phyloP scores from a whole-genome alignment of 1,140 invertebrate species.

The Trachelipus rathkii region DNA sequence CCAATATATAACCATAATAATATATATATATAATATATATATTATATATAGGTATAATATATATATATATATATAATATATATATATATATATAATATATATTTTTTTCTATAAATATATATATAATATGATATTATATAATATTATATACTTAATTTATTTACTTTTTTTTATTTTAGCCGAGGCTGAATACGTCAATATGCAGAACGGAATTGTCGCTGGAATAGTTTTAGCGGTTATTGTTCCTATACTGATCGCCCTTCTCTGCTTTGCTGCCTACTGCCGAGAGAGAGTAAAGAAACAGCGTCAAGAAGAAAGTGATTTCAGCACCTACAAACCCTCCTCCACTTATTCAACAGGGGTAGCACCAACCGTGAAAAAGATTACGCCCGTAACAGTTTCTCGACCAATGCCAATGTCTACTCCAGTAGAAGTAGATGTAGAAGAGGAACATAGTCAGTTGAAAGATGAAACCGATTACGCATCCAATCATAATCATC shows the following conservation, averaged over 20 bases:
- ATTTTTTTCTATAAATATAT: slow-evolving; percentile 7
- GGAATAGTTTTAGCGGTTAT: slow-evolving; percentile 70
- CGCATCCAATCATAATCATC: background rate
- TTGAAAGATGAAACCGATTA: background rate
- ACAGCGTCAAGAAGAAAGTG: background rate
- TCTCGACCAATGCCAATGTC: background rate
- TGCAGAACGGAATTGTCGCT: slow-evolving; percentile 67
- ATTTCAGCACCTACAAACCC: background rate
- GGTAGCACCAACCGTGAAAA: background rate
- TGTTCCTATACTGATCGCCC: slow-evolving; percentile 66
- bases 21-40: too few relatives aligned
- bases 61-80: too few relatives aligned
- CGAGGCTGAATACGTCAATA: slow-evolving; percentile 60
- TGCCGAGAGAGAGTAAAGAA: slow-evolving; percentile 39
- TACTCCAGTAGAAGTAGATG: background rate
- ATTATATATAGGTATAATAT: too few relatives aligned
- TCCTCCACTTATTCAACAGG: background rate
- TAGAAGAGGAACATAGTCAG: background rate
- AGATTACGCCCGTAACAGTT: background rate
- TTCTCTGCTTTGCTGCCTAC: slow-evolving; percentile 63
- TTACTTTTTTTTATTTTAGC: slow-evolving; percentile 54
- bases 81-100: background rate
- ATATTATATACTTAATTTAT: background rate
- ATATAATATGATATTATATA: slow-evolving; percentile 12
- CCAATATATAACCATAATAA: too few relatives aligned